Conservation (phyloP, 2,113 vertebrate genomes). For the Megaptera novaeangliae region DNA sequence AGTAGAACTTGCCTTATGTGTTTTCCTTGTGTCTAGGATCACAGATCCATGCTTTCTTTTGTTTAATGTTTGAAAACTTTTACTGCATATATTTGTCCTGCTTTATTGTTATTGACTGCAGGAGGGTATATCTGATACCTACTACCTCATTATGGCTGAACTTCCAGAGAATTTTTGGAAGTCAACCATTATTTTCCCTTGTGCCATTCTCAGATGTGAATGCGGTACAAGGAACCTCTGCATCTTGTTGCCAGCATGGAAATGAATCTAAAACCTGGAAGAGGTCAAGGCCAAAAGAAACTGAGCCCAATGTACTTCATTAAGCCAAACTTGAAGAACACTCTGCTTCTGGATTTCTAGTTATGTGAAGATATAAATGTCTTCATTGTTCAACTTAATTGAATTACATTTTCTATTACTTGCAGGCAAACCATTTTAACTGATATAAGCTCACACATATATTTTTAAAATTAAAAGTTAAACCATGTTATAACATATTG, state of each 20-base stretch:
- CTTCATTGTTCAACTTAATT: neutral
- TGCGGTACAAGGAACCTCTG: neutral
- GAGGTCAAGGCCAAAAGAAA: neutral
- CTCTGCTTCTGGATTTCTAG: neutral
- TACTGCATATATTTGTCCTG: neutral
- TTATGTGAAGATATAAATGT: neutral
- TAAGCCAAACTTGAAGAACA: neutral
- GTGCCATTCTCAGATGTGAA: neutral
- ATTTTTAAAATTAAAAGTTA: slow-evolving; percentile 21
- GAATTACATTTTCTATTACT: neutral
- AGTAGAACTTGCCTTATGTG: neutral
- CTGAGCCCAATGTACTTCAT: neutral
- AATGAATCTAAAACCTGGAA: neutral
- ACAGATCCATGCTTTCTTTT: neutral
- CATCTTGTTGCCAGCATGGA: neutral
- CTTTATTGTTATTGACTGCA: neutral
- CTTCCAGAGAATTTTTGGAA: neutral
- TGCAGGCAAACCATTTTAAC: neutral
- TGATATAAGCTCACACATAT: neutral
- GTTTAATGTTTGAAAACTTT: neutral
- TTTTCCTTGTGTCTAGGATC: neutral
- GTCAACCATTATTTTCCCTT: neutral
- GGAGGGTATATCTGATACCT: neutral
- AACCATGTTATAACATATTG: neutral
- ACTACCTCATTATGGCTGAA: neutral